phyloP scores from a whole-genome alignment of 2,113 vertebrate genomes.

The Festucalex cinctus region DNA sequence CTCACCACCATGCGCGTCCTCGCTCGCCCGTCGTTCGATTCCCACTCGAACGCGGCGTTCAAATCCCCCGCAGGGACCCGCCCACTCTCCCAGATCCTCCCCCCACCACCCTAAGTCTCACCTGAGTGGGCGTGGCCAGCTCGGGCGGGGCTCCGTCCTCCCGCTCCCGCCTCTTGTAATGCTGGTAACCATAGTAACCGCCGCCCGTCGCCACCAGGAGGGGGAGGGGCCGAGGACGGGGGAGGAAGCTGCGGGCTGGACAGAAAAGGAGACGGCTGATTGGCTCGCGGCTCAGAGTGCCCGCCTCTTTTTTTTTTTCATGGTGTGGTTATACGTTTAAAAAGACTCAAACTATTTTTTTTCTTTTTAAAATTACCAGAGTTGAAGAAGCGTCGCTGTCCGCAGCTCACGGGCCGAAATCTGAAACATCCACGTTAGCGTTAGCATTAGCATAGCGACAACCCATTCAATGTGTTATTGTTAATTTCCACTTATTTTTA shows the following conservation, averaged over 20 bases:
- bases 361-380: conserved; percentile 26
- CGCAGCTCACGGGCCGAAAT: conserved; percentile 7
- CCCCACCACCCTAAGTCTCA: not conserved
- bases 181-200: conserved; percentile 58
- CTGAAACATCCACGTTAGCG: conserved; percentile 18
- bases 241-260: conserved; percentile 29
- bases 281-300: not conserved
- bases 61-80: too few relatives aligned
- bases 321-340: too few relatives aligned
- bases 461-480: not conserved
- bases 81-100: not conserved
- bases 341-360: too few relatives aligned
- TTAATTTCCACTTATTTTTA: not conserved
- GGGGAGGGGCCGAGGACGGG: conserved; percentile 37
- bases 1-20: conserved; percentile 41
- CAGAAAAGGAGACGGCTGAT: conserved; percentile 4
- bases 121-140: conserved; percentile 54
- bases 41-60: not conserved
- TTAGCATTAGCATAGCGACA: not conserved
- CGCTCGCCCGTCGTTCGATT: too few relatives aligned
- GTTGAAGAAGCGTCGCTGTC: conserved; percentile 21
- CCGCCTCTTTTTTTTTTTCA: not conserved
- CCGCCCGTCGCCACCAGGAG: conserved; percentile 49
- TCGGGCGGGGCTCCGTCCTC: conserved; percentile 11
- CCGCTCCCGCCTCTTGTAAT: conserved; percentile 28